Evolutionary conservation across 2,113 vertebrate genomes (phyloP).

Genomic region (Mystacornis crossleyi): DNA sequence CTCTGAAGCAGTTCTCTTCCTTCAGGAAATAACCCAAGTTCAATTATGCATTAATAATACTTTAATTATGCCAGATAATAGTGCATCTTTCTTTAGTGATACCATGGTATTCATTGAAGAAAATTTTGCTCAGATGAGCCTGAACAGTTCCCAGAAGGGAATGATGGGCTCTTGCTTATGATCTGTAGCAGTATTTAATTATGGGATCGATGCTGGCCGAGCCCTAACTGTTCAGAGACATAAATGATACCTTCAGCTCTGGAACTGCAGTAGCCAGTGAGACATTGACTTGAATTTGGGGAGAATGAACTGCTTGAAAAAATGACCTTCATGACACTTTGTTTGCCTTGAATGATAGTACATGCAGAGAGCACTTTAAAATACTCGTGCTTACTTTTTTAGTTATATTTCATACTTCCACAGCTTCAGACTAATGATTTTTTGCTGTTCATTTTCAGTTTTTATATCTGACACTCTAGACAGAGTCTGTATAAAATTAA

Average conservation of each 20-base stretch:
- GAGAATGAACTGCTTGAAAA: background rate
- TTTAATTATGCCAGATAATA: background rate
- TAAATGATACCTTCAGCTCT: background rate
- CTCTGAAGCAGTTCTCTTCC: background rate
- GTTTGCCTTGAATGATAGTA: background rate
- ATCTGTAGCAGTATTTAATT: background rate
- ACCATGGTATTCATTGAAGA: background rate
- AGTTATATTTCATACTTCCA: background rate
- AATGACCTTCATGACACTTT: accelerated
- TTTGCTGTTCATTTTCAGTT: background rate
- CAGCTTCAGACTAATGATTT: background rate
- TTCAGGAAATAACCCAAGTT: background rate
- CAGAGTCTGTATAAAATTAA: background rate
- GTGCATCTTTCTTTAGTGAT: background rate
- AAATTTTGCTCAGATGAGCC: background rate
- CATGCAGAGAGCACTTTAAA: background rate
- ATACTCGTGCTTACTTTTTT: background rate
- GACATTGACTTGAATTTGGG: background rate
- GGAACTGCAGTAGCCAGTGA: background rate
- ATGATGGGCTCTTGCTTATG: background rate
- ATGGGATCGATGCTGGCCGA: accelerated
- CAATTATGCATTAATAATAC: background rate
- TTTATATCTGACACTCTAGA: background rate
- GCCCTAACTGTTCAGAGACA: background rate
- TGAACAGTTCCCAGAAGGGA: background rate